A percentile compares a stretch with the other conserved stretches of the same genome.
Conservation (phyloP, 2,888 invertebrate species). For the Athalia rosae region DNA sequence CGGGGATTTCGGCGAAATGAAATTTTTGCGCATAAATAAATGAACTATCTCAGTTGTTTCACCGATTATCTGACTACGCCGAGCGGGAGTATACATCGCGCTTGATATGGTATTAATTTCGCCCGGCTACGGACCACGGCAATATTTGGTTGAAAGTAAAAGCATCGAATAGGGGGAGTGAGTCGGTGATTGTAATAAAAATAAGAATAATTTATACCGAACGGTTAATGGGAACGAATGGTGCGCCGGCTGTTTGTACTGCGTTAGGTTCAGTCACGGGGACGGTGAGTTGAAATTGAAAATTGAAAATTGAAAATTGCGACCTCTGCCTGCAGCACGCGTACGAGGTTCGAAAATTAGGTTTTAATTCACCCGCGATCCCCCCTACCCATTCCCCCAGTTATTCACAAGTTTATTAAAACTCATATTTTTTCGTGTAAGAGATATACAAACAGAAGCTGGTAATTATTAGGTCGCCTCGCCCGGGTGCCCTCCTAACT, state of each 20-base stretch:
- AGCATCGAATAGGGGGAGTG: not conserved
- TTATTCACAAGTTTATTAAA: slow-evolving; percentile 46
- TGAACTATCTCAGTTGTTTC: not conserved
- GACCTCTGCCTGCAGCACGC: slow-evolving; percentile 9
- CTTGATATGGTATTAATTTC: slow-evolving; percentile 14
- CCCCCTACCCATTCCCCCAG: not conserved
- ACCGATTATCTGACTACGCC: too few relatives aligned
- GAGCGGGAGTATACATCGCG: not conserved
- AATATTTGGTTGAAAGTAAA: slow-evolving; percentile 31
- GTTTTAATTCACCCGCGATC: slow-evolving; percentile 42
- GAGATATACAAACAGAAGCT: slow-evolving; percentile 42
- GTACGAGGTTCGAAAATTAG: slow-evolving; percentile 43
- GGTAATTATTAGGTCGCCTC: slow-evolving; percentile 37
- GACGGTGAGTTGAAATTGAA: slow-evolving; percentile 38
- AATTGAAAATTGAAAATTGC: slow-evolving; percentile 48
- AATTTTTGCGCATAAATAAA: too few relatives aligned
- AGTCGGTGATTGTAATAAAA: slow-evolving; percentile 32
- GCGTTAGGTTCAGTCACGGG: slow-evolving; percentile 35
- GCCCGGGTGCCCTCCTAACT: slow-evolving; percentile 25
- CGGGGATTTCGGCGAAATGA: too few relatives aligned
- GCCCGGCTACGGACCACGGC: not conserved
- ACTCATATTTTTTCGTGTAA: slow-evolving; percentile 36
- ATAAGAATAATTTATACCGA: slow-evolving; percentile 39
- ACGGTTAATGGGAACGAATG: slow-evolving; percentile 35
- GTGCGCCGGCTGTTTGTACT: slow-evolving; percentile 42